phyloP scores from a whole-genome alignment of 2,888 invertebrate genomes.

The Cartodere bifasciata region DNA sequence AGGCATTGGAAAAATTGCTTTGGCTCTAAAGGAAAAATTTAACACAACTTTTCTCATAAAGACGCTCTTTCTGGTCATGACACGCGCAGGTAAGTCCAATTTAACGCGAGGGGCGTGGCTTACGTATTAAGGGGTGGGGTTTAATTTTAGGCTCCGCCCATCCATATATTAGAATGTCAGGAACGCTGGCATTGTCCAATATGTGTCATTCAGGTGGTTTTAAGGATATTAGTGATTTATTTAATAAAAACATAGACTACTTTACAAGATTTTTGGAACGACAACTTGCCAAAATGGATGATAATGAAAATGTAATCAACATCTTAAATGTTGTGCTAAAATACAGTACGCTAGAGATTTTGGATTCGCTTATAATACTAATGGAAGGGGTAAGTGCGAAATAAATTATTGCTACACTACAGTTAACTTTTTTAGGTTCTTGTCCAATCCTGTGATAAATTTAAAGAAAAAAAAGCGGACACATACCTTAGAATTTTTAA shows the following conservation, averaged over 20 bases:
- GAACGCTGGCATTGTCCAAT: constrained; percentile 43
- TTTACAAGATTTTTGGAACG: constrained; percentile 56
- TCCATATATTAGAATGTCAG: constrained; percentile 47
- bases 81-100: constrained; percentile 48
- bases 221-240: constrained; percentile 43
- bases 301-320: constrained; percentile 53
- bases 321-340: constrained; percentile 61
- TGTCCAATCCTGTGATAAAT: constrained; percentile 45
- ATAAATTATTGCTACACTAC: too few relatives aligned
- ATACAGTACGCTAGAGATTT: constrained; percentile 49
- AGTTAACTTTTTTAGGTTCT: constrained; percentile 42
- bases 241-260: constrained; percentile 59
- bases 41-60: too few relatives aligned
- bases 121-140: too few relatives aligned
- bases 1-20: constrained; percentile 53
- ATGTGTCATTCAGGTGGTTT: constrained; percentile 47
- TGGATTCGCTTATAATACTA: background rate
- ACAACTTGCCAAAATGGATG: constrained; percentile 47
- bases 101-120: too few relatives aligned
- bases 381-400: background rate
- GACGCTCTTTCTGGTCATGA: constrained; percentile 55
- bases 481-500: constrained; percentile 59
- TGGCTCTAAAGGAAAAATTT: constrained; percentile 39
- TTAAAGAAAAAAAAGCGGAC: constrained; percentile 43
- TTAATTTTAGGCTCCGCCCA: constrained; percentile 47